Conservation (phyloP, 2,888 invertebrate genomes). For the Dolomedes plantarius region DNA sequence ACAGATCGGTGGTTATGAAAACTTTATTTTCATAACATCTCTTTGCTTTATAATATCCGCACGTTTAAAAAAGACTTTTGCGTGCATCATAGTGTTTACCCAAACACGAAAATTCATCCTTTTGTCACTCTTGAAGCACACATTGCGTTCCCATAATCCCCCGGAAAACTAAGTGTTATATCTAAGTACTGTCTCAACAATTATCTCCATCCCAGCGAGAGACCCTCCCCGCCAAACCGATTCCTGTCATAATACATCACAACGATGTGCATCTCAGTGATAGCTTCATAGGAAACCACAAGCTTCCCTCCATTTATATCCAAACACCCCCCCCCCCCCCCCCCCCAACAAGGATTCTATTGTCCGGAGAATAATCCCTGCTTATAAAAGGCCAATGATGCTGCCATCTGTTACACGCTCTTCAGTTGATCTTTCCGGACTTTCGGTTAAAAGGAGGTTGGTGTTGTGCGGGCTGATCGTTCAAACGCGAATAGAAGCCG, state of each 20-base stretch:
- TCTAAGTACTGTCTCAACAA: not conserved
- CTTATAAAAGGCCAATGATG: constrained; percentile 58
- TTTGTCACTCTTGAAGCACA: too few species aligned
- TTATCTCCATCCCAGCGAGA: not conserved
- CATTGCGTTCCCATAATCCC: too few species aligned
- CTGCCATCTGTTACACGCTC: constrained; percentile 68
- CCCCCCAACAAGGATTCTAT: constrained; percentile 32
- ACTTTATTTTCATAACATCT: too few species aligned
- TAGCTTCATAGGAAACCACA: constrained; percentile 59
- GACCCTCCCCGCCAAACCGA: constrained; percentile 20
- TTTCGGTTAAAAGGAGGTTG: constrained; percentile 1
- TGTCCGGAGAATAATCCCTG: constrained; percentile 42
- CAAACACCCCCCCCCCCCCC: constrained; percentile 8
- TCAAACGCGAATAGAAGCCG: not conserved
- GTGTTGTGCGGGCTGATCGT: not conserved
- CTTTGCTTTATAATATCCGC: too few species aligned
- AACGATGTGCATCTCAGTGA: constrained; percentile 53
- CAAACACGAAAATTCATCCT: too few species aligned
- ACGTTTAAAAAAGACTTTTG: too few species aligned
- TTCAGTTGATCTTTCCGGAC: constrained; percentile 37
- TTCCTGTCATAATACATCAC: constrained; percentile 63
- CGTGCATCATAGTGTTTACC: too few species aligned
- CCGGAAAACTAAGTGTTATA: too few species aligned
- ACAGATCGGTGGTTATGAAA: too few species aligned
- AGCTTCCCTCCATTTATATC: constrained; percentile 5